These are phyloP conservation scores for Luperina nickerlii DNA, from an alignment of 2,888 invertebrate genomes.

Conservation along the genomic window DNA sequence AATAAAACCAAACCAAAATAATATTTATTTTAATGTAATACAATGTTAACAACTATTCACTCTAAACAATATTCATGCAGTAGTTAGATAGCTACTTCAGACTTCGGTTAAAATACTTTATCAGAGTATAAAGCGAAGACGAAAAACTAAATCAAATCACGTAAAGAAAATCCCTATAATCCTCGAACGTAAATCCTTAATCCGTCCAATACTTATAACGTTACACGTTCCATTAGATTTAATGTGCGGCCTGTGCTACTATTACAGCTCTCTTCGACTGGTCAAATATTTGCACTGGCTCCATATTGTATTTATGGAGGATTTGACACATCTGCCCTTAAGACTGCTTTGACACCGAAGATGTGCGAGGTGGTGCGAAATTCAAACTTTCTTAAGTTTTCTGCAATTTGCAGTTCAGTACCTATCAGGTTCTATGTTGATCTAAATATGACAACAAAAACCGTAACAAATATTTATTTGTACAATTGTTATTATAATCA, in stretches of 20 bases:
- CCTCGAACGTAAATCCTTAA: slow-evolving; percentile 13
- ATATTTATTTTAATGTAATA: no score
- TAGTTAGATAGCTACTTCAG: neutral
- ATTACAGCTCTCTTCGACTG: slow-evolving; percentile 35
- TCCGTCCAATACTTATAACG: slow-evolving; percentile 8
- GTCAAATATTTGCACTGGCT: slow-evolving; percentile 73
- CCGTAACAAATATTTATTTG: no score
- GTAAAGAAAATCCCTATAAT: neutral
- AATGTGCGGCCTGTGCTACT: slow-evolving; percentile 13
- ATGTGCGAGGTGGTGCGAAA: neutral
- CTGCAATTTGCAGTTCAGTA: no score
- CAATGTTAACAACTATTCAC: no score
- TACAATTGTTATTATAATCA: no score
- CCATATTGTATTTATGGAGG: slow-evolving; percentile 70
- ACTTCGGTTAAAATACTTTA: neutral
- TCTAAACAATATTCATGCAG: no score
- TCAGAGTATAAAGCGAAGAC: neutral
- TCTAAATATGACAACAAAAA: no score
- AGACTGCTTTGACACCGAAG: neutral
- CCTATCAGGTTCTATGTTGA: no score
- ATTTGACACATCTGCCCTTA: slow-evolving; percentile 73
- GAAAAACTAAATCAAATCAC: neutral
- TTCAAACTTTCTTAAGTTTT: no score
- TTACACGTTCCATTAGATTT: slow-evolving; percentile 10
- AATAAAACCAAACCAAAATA: no score